Evolutionary conservation across 1,140 invertebrate species (phyloP), one percentile per base, ranked within the genome.

Genomic region (Neodiprion virginianus): DNA sequence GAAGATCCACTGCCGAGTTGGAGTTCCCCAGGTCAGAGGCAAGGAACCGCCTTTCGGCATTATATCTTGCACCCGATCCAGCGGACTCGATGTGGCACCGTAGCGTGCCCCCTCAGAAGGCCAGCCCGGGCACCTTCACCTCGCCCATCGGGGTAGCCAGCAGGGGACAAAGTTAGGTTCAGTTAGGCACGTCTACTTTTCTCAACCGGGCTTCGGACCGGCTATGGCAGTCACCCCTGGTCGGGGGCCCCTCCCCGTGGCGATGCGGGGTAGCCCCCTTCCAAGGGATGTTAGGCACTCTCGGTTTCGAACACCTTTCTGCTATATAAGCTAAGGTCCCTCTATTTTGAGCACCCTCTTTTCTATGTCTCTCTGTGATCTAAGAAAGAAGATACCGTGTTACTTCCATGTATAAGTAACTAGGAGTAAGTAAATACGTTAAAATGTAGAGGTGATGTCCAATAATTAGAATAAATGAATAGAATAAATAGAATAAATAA

Each of bases 191-290:
- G 50, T 53, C 50, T 53, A 53, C 50, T 53, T 53, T 53, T 53
- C 50, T 53, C 50, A 53, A 53, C 50, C 50, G 50, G 50, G 50
- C 50, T 53, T 53, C 50, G 50, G 50, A 53, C 50, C 50, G 50
- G 50, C 50, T 53, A 53, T 53, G 50, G 50, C 50, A 53, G 50
- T 53, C 50, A 14, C 50, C 50, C 14, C 50, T 53, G 50, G 50
- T 53, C 50, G 9, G 50, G 50, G 1, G 50, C 50, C 50, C 50
- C 50, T 53, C 50, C 50, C 50, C 50, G 50, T 53, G 50, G 50
- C 0, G 50, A 53, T 1, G 50, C 50, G 50, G 50, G 50, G 50
- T 53, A 53, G 50, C 50, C 50, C 14, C 17, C 17, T 21, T 21
- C 0, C 17, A 21, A 21, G 17, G 17, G 17, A 21, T 21, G 17